These are phyloP conservation scores for Zoanthus gigantus DNA, from an alignment of 92 coral and sea anemone genomes.

Conservation along the genomic window DNA sequence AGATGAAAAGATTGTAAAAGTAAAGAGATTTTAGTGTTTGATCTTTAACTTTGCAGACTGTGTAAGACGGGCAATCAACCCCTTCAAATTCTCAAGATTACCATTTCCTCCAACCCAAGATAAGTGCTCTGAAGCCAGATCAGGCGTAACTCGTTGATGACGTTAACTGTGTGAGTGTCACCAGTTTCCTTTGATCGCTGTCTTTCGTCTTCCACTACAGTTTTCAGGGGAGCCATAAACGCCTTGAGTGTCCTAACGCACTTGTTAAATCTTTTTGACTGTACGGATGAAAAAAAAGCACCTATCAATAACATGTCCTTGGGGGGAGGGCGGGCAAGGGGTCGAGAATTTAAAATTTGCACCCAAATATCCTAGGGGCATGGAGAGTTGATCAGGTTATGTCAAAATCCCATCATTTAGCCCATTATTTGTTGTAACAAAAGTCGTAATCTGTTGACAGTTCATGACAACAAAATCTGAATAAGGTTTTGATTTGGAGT, in stretches of 20 bases:
- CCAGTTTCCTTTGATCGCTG: neutral
- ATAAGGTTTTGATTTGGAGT: too few relatives aligned
- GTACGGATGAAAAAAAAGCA: neutral
- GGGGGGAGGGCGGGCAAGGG: too few relatives aligned
- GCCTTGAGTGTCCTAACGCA: conserved; percentile 15
- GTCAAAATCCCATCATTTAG: too few relatives aligned
- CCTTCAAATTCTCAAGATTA: neutral
- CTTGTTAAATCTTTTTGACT: conserved; percentile 16
- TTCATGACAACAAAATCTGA: too few relatives aligned
- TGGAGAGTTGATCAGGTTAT: too few relatives aligned
- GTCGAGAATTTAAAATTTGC: too few relatives aligned
- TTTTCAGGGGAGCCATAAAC: conserved; percentile 14
- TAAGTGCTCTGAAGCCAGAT: conserved; percentile 1
- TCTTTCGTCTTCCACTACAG: neutral
- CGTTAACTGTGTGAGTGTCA: neutral
- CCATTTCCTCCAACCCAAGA: neutral
- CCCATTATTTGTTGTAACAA: too few relatives aligned
- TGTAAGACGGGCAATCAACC: neutral
- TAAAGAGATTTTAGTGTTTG: too few relatives aligned
- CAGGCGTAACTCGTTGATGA: neutral
- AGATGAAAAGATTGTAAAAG: too few relatives aligned
- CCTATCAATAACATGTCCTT: neutral
- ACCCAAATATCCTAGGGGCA: too few relatives aligned
- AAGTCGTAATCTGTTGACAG: too few relatives aligned
- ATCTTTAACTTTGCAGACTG: too few relatives aligned